Conservation (phyloP, 1,140 invertebrate genomes). For the Scaptomyza hsui region DNA sequence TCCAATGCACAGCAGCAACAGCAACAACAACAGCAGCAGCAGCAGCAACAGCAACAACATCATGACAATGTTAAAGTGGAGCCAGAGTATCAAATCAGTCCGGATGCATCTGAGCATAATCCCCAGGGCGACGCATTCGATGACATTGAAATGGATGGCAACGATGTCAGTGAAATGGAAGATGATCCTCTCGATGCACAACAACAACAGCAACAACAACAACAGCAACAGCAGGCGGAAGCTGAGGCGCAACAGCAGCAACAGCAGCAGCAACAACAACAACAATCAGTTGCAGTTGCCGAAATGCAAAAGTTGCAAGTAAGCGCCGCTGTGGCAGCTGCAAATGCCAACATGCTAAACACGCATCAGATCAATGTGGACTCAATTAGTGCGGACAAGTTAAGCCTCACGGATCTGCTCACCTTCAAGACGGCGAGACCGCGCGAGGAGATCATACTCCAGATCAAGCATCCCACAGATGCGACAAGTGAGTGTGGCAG, state of each 20-base stretch:
- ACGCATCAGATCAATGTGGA: conserved; percentile 72
- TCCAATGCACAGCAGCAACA: conserved; percentile 28
- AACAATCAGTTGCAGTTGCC: conserved; percentile 47
- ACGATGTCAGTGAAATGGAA: conserved; percentile 71
- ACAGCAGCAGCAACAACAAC: conserved; percentile 44
- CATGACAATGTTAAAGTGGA: conserved; percentile 72
- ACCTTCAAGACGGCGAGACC: conserved; percentile 76
- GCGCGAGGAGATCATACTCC: conserved; percentile 80
- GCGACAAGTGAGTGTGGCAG: conserved; percentile 50
- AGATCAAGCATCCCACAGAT: conserved; percentile 78
- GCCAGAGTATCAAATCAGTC: conserved; percentile 74
- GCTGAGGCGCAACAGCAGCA: conserved; percentile 40
- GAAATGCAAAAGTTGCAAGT: conserved; percentile 71
- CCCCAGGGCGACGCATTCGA: conserved; percentile 70
- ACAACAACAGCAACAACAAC: conserved; percentile 63
- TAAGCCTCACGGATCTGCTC: conserved; percentile 76
- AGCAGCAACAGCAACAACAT: conserved; percentile 51
- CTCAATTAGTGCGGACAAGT: conserved; percentile 78
- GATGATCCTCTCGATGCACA: conserved; percentile 68
- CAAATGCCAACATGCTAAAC: conserved; percentile 65
- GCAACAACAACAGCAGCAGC: conserved; percentile 52
- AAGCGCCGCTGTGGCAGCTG: conserved; percentile 55
- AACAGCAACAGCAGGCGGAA: conserved; percentile 48
- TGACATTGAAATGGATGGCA: conserved; percentile 79
- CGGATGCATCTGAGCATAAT: conserved; percentile 74